phyloP scores from a whole-genome alignment of 2,888 invertebrate genomes.

The Drosophila rubida region DNA sequence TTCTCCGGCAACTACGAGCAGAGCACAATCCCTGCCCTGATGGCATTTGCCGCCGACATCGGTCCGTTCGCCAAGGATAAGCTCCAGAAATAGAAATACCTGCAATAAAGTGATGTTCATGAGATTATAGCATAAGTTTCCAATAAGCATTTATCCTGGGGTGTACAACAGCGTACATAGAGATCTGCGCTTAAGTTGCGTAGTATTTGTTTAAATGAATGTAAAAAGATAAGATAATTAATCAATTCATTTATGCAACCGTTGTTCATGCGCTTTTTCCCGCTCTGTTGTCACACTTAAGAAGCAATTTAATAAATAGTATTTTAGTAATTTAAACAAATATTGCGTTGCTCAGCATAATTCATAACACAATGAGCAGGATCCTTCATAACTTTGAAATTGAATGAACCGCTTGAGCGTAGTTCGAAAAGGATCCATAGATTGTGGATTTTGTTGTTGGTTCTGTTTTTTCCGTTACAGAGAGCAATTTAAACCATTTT shows the following conservation, averaged over 20 bases:
- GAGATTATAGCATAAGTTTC: slow-evolving; percentile 17
- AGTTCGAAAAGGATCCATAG: too few species aligned
- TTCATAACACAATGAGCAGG: too few species aligned
- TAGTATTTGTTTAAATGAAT: background rate
- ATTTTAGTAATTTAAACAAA: background rate
- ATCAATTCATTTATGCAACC: background rate
- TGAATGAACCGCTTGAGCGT: too few species aligned
- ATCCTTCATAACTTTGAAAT: too few species aligned
- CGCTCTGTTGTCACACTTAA: background rate
- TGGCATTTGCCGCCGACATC: slow-evolving; percentile 90
- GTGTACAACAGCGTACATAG: background rate
- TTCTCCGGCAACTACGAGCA: slow-evolving; percentile 92
- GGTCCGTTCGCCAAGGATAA: slow-evolving; percentile 85
- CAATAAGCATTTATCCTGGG: background rate
- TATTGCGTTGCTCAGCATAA: too few species aligned
- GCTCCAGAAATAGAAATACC: slow-evolving; percentile 35
- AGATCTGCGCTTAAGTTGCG: background rate
- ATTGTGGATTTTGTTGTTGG: too few species aligned
- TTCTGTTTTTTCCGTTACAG: too few species aligned
- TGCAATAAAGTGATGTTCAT: slow-evolving; percentile 28
- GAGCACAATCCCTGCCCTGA: slow-evolving; percentile 90
- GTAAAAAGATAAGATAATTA: background rate
- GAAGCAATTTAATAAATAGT: background rate
- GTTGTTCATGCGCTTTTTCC: too few species aligned
- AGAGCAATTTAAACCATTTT: too few species aligned